These are phyloP conservation scores for Leptogaster cylindrica DNA, from an alignment of 2,888 invertebrate genomes.

Conservation along the genomic window DNA sequence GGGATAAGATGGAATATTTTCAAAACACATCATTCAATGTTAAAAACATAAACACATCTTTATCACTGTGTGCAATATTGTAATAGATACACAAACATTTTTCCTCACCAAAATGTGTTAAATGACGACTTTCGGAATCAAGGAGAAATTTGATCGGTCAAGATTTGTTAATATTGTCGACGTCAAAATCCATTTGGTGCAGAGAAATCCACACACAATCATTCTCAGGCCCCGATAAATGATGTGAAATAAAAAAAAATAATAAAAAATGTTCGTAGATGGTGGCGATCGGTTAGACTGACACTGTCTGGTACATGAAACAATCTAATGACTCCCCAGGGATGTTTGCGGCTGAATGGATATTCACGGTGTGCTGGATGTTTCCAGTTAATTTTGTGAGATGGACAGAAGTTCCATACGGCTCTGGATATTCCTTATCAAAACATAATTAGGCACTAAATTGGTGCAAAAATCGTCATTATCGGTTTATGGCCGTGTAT, in stretches of 20 bases:
- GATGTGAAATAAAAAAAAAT: too few relatives aligned
- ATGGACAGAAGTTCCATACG: conserved; percentile 17
- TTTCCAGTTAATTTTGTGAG: background rate
- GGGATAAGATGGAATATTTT: too few relatives aligned
- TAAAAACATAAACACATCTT: too few relatives aligned
- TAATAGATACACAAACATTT: too few relatives aligned
- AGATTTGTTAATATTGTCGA: conserved; percentile 14
- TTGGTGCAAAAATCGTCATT: conserved; percentile 40
- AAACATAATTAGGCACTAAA: conserved; percentile 42
- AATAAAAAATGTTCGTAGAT: conserved; percentile 25
- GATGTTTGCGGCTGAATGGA: conserved; percentile 33
- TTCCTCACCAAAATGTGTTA: too few relatives aligned
- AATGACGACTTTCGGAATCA: conserved; percentile 20
- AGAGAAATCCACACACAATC: conserved; percentile 1
- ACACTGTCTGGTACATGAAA: conserved; percentile 57
- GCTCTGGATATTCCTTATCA: conserved; percentile 16
- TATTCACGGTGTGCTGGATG: too few relatives aligned
- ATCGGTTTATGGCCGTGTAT: conserved; percentile 18
- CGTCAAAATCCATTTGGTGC: conserved; percentile 10
- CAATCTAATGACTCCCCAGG: conserved; percentile 50
- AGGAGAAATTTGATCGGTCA: conserved; percentile 14
- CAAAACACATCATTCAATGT: too few relatives aligned
- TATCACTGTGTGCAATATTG: too few relatives aligned
- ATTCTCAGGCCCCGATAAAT: conserved; percentile 3
- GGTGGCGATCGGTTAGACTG: conserved; percentile 50